Conservation (phyloP, 2,113 vertebrate genomes). For the Amblyopsis rosae region DNA sequence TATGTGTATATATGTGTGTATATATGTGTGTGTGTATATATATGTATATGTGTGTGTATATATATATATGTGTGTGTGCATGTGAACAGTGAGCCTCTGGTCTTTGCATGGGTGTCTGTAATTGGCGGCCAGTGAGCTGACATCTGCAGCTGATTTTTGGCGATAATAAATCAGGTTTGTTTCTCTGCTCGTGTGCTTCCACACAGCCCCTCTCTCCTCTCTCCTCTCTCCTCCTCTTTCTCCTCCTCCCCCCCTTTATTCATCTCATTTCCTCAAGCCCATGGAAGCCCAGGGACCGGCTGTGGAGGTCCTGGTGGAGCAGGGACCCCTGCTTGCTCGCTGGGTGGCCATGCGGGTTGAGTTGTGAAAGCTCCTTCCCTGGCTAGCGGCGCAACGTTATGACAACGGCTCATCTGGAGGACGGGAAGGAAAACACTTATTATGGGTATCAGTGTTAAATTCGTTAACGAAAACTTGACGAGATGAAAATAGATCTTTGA, state of each 20-base stretch:
- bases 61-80: constrained; percentile 14
- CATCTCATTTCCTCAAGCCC: constrained; percentile 59
- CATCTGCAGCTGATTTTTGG: constrained; percentile 88
- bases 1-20: too few species aligned
- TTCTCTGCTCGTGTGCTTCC: constrained; percentile 74
- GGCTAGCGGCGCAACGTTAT: constrained; percentile 41
- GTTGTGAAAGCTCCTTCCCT: constrained; percentile 69
- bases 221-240: constrained; percentile 36
- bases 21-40: background rate
- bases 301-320: constrained; percentile 56
- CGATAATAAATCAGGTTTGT: constrained; percentile 89
- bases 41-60: constrained; percentile 13
- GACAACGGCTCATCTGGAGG: constrained; percentile 55
- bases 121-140: constrained; percentile 82
- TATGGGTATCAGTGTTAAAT: background rate
- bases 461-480: too few species aligned
- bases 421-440: constrained; percentile 26
- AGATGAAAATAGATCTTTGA: too few species aligned
- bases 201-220: constrained; percentile 54
- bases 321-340: constrained; percentile 57
- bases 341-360: constrained; percentile 72
- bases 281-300: constrained; percentile 61
- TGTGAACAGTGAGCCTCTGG: constrained; percentile 40
- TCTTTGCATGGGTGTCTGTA: constrained; percentile 84
- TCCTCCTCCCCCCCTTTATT: constrained; percentile 33